Percentiles rank a stretch among this genome's conserved stretches.
Conservation (phyloP, 1,140 invertebrate genomes). For the Cydia fagiglandana region DNA sequence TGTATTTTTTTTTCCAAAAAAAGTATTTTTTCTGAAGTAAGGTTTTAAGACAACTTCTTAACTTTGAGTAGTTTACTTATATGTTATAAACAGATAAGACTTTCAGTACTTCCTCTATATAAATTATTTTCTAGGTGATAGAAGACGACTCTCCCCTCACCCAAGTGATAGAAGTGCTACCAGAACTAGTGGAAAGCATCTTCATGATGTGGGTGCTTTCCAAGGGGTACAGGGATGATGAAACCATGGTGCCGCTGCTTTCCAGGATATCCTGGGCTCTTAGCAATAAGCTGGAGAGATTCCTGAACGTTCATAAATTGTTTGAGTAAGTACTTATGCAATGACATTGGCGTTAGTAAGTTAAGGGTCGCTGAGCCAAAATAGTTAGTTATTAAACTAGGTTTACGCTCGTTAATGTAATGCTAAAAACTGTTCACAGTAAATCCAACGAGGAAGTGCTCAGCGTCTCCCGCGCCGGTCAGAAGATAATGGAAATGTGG, state of each 20-base stretch:
- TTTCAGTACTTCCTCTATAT: too few species aligned
- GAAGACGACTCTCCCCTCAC: slow-evolving; percentile 85
- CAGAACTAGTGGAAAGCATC: slow-evolving; percentile 88
- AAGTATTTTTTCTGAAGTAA: too few species aligned
- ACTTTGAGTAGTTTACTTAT: too few species aligned
- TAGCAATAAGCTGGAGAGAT: slow-evolving; percentile 85
- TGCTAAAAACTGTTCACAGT: slow-evolving; percentile 53
- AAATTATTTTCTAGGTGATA: slow-evolving; percentile 81
- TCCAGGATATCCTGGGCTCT: slow-evolving; percentile 90
- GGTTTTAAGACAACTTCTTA: too few species aligned
- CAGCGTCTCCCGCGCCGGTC: slow-evolving; percentile 79
- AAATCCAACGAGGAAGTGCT: slow-evolving; percentile 79
- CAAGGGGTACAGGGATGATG: slow-evolving; percentile 85
- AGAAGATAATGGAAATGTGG: slow-evolving; percentile 88
- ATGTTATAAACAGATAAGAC: too few species aligned
- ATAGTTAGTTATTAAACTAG: too few species aligned
- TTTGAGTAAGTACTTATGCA: slow-evolving; percentile 81
- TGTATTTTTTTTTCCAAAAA: background rate
- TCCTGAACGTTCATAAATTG: slow-evolving; percentile 85
- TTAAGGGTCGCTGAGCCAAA: background rate
- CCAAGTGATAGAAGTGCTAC: slow-evolving; percentile 85
- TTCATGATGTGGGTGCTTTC: slow-evolving; percentile 92
- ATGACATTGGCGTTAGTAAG: background rate
- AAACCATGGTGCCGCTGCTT: slow-evolving; percentile 88
- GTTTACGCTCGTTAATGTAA: too few species aligned